A percentile compares a stretch with the other conserved stretches of the same genome.
These are phyloP conservation scores for Drosophila ananassae DNA, from an alignment of 1,140 invertebrate genomes.

Conservation along the genomic window DNA sequence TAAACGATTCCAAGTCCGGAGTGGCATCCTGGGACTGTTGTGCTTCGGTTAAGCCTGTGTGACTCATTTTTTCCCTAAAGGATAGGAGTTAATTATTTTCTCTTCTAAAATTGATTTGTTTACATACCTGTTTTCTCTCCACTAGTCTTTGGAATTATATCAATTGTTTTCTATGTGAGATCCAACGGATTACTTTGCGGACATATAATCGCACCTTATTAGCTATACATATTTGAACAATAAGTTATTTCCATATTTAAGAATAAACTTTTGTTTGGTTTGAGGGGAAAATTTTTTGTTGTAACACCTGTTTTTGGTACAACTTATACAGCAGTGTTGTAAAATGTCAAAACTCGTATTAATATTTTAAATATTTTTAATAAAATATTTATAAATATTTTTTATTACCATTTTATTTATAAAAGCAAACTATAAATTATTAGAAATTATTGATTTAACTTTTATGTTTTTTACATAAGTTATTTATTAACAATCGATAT, in stretches of 20 bases:
- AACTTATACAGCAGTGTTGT: conserved; percentile 6
- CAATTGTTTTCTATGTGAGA: neutral
- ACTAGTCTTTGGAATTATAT: neutral
- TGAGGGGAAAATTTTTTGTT: neutral
- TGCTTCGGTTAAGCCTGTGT: conserved; percentile 35
- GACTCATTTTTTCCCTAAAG: conserved; percentile 17
- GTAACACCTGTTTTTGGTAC: conserved; percentile 25
- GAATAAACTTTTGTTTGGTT: conserved; percentile 12
- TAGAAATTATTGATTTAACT: no score
- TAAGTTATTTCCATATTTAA: neutral
- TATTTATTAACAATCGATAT: neutral
- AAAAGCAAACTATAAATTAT: no score
- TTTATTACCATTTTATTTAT: no score
- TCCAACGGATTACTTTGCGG: neutral
- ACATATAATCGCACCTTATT: neutral
- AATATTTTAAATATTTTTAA: no score
- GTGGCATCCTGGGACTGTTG: conserved; percentile 51
- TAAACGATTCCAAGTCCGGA: conserved; percentile 65
- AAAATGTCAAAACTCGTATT: neutral
- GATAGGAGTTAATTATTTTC: neutral
- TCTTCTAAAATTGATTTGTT: conserved; percentile 19
- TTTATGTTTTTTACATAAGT: neutral
- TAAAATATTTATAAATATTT: no score
- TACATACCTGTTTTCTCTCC: neutral
- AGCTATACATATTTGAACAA: neutral